Evolutionary conservation across 2,888 invertebrate genomes (phyloP), one percentile per base, ranked within the genome.

Genomic region (Eupithecia inturbata): DNA sequence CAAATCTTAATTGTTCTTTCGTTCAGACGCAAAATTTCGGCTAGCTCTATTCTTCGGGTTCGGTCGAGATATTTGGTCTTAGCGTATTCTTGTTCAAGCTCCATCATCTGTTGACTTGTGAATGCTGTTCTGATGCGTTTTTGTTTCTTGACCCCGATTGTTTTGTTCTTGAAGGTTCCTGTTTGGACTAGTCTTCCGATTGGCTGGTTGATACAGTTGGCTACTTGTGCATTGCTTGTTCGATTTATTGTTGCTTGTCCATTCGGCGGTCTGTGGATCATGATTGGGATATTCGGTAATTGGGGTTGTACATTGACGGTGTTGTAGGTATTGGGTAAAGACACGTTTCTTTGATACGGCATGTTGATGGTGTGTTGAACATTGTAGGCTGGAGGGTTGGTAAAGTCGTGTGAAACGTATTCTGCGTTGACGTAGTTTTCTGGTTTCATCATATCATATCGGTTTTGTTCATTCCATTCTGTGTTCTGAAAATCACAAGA

Each of bases 81-180:
- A 28, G 95, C 93, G 82, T 97, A 98, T 83, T 97, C 97, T 77
- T 96, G 96, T 83, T 98, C 97, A 16, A 98, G 88, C 81, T 96
- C 96, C 77, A 96, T 95, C 80, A 98, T 92, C 87, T 98, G 97
- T 0, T 95, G 92, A 71, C 96, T 97, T 0, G 97, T 97, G 88
- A 97, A 98, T 0, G 97, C 97, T 0, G 97, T 98, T 66, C 98
- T 94, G 0, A 96, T 95, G 26, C 97, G 94, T 86, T 97, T 97
- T 14, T 84, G 89, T 78, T 91, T 92, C 66, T 87, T 88, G 0
- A 85, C 81, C 71, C 82, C 82, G 41, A 75, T 74, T 6, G 71
- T 66, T 6, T 82, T 67, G 78, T 86, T 88, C 53, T 76, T 80
- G 82, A 82, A 84, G 63, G 63, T 68, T 16, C 67, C 70, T n/a